phyloP scores from a whole-genome alignment of 2,888 invertebrate genomes.

The Alloscopus bannaensis region DNA sequence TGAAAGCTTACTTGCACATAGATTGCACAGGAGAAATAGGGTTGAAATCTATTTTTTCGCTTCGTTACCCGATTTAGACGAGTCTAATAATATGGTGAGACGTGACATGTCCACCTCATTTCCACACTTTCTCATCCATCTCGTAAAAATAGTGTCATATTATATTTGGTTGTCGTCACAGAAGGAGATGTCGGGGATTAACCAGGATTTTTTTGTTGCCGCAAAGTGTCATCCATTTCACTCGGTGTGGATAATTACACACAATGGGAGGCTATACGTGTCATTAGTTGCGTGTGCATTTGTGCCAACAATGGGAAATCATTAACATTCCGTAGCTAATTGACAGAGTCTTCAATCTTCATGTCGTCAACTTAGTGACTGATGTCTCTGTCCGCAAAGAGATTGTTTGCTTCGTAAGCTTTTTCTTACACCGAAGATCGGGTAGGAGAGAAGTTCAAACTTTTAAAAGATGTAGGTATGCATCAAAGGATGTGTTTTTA shows the following conservation, averaged over 20 bases:
- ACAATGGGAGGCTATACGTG: background rate
- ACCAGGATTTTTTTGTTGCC: background rate
- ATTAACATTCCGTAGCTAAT: slow-evolving; percentile 28
- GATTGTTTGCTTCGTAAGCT: slow-evolving; percentile 13
- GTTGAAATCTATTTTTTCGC: too few species aligned
- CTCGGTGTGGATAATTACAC: background rate
- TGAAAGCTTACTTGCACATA: too few species aligned
- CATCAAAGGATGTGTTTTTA: too few species aligned
- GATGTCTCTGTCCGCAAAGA: slow-evolving; percentile 27
- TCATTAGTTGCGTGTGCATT: background rate
- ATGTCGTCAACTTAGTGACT: background rate
- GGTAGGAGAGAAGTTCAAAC: background rate
- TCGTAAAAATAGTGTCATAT: background rate
- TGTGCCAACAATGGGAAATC: slow-evolving; percentile 10
- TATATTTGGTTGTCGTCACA: background rate
- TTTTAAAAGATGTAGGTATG: slow-evolving; percentile 2
- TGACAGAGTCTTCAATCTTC: slow-evolving; percentile 25
- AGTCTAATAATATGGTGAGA: too few species aligned
- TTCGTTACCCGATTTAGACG: background rate
- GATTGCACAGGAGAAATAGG: too few species aligned
- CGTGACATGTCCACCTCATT: background rate
- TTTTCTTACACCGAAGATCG: background rate
- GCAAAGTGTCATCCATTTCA: background rate
- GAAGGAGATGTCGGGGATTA: too few species aligned
- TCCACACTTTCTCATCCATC: background rate